Conservation (phyloP, 64 coral and sea anemone species). For the Anthopleura sola region DNA sequence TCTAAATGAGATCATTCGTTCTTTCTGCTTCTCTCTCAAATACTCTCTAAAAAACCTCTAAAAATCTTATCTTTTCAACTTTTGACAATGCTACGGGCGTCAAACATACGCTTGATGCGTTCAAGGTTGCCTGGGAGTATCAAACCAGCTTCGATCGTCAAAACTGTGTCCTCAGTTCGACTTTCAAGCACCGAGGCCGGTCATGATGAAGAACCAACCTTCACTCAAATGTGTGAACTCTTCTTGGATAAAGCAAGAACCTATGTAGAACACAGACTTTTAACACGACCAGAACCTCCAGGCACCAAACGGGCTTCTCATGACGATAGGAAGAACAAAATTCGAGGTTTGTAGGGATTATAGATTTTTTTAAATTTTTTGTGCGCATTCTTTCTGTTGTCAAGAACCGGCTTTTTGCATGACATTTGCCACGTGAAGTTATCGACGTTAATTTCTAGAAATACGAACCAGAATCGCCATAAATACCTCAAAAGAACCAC, state of each 20-base stretch:
- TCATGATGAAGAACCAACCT: conserved; percentile 55
- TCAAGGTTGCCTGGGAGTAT: not conserved
- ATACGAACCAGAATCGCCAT: not conserved
- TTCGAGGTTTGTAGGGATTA: conserved; percentile 48
- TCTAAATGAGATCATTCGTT: not conserved
- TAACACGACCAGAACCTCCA: conserved; percentile 83
- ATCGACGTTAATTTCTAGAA: not conserved
- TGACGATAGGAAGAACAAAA: conserved; percentile 73
- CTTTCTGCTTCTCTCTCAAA: not conserved
- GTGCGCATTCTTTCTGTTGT: not conserved
- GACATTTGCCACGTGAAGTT: not conserved
- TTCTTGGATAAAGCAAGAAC: conserved; percentile 86
- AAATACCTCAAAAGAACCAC: not conserved
- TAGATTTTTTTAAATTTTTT: not conserved
- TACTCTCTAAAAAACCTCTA: not conserved
- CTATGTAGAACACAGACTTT: conserved; percentile 81
- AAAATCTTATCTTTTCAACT: not conserved
- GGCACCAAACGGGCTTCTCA: conserved; percentile 51
- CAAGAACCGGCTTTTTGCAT: not conserved
- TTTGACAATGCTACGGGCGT: conserved; percentile 9
- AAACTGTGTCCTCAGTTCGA: conserved; percentile 25
- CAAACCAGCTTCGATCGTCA: not conserved
- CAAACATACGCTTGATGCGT: not conserved
- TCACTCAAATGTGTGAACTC: conserved; percentile 86
- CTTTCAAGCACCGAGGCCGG: conserved; percentile 10